A percentile compares a stretch with the other conserved stretches of the same genome.
Evolutionary conservation across 2,797 vertebrate genomes (phyloP).

Genomic region (Rhinogobio ventralis): DNA sequence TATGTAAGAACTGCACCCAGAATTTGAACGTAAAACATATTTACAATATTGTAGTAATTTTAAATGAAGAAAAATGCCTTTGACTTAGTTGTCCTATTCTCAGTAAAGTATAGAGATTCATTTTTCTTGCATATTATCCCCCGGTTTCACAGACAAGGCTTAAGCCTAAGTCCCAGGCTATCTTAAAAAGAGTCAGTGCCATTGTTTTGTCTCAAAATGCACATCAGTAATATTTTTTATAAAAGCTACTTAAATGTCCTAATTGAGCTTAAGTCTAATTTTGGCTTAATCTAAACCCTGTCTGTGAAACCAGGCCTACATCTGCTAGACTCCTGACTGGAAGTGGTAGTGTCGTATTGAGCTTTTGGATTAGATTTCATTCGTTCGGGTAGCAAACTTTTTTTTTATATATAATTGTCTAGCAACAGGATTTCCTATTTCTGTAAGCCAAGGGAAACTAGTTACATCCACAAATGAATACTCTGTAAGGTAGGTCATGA

Average conservation of each 20-base stretch:
- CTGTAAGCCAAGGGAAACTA: slow-evolving; percentile 8
- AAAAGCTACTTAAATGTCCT: too few relatives aligned
- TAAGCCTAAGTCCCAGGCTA: too few relatives aligned
- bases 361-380: neutral
- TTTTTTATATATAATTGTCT: neutral
- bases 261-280: too few relatives aligned
- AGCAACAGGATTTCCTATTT: slow-evolving; percentile 14
- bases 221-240: neutral
- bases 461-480: slow-evolving; percentile 27
- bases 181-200: too few relatives aligned
- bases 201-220: neutral
- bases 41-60: neutral
- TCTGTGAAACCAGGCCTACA: neutral
- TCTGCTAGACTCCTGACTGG: neutral
- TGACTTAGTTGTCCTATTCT: neutral
- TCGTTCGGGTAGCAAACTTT: neutral
- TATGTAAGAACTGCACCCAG: neutral
- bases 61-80: neutral
- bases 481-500: slow-evolving; percentile 54
- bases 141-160: too few relatives aligned
- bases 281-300: neutral
- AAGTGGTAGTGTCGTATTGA: neutral
- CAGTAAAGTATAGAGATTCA: neutral
- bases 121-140: neutral
- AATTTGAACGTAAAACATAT: neutral